Base-by-base conservation (phyloP, 2,797 vertebrate genomes). In the Hoplostethus mediterraneus region DNA sequence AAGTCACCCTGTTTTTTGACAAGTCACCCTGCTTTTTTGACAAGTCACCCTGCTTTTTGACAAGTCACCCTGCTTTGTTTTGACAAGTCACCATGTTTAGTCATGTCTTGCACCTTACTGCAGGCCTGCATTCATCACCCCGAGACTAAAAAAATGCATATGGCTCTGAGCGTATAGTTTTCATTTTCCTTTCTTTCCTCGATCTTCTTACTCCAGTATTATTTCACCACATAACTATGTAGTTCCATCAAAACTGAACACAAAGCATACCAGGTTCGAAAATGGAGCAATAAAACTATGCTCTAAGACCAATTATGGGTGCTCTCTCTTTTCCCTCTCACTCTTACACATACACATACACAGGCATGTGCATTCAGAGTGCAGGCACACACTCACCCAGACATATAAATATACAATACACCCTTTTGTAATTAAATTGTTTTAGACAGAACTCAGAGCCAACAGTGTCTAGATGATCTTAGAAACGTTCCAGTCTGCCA, bases 151-250 rank as follows among this genome's bases (percentile, higher is more conserved):
- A 90, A 70, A 73, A 80, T 69, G 73, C 72, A 82, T 65, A 82
- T 52, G 13, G 42, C 72, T 71, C 36, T 33, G 1, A 69, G 63
- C 58, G 67, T 87, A 73, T 87, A 90, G 67, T 74, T 90, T 84
- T 83, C n/a, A 36, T 81, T 80, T 65, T 1, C 36, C 47, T 56
- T 59, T 58, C 56, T 64, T 73, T 77, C 67, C 67, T 75, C 64
- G 14, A 60, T 77, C 71, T 65, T 53, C 52, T 66, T 74, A 51
- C 76, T 74, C 63, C 58, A 52, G 42, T 62, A 73, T 89, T 92
- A 81, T 91, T 91, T 94, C 93, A 94, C 84, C 80, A 77, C 91
- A 94, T 93, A 94, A 80, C 88, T 94, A 95, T 95, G 93, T 58
- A 77, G 71, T 84, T 93, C 56, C 80, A 89, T 94, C 91, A 93